A percentile compares a stretch with the other conserved stretches of the same genome.
Evolutionary conservation across 2,888 invertebrate genomes (phyloP).

Genomic region (Drosophila paracracens): DNA sequence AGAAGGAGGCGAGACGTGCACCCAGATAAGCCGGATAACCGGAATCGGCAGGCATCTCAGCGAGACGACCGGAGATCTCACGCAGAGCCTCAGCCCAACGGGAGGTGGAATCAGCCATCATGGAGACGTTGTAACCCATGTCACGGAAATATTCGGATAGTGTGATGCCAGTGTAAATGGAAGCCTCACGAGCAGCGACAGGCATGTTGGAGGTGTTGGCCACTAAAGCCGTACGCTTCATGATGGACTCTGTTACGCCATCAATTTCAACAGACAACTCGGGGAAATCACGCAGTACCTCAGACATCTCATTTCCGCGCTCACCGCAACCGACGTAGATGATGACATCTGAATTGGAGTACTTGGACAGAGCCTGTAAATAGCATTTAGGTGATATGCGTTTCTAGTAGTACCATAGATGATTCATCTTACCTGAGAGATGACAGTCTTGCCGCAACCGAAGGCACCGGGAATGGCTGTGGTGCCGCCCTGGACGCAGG

Average conservation of each 20-base stretch:
- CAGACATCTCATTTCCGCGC: slow-evolving; percentile 99
- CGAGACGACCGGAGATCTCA: slow-evolving; percentile 99
- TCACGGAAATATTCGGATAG: slow-evolving; percentile 99
- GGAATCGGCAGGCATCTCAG: slow-evolving; percentile 99
- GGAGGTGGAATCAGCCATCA: slow-evolving; percentile 99
- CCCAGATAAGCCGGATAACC: slow-evolving; percentile 99
- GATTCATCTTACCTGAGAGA: slow-evolving; percentile 87
- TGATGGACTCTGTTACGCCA: slow-evolving; percentile 98
- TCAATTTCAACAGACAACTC: slow-evolving; percentile 99
- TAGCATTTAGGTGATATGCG: background rate
- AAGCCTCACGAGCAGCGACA: slow-evolving; percentile 99
- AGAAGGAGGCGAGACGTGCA: slow-evolving; percentile 99
- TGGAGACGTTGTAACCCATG: slow-evolving; percentile 99
- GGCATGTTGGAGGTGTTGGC: slow-evolving; percentile 99
- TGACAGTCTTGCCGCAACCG: slow-evolving; percentile 99
- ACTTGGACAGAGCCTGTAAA: slow-evolving; percentile 96
- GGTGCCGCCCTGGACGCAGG: slow-evolving; percentile 99
- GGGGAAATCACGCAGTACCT: slow-evolving; percentile 99
- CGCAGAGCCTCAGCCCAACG: slow-evolving; percentile 99
- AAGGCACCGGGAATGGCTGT: slow-evolving; percentile 99
- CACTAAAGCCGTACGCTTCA: slow-evolving; percentile 99
- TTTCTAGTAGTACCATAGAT: rapidly evolving
- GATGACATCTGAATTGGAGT: slow-evolving; percentile 99
- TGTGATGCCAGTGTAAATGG: slow-evolving; percentile 99
- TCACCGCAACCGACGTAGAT: slow-evolving; percentile 99